A percentile compares a stretch with the other conserved stretches of the same genome.
phyloP scores from a whole-genome alignment of 2,888 invertebrate genomes.

The Acronicta psi region DNA sequence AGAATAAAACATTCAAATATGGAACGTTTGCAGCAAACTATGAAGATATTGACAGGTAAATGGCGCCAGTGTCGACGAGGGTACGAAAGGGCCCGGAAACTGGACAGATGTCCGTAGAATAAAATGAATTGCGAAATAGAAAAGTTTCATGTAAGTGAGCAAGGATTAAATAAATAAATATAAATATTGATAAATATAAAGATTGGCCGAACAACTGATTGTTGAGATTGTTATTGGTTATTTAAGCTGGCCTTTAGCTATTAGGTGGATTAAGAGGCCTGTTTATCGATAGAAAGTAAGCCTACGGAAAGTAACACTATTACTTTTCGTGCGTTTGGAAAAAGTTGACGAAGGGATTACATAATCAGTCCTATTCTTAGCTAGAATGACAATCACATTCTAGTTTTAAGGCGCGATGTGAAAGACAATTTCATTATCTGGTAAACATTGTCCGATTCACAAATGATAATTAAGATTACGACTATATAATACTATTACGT shows the following conservation, averaged over 20 bases:
- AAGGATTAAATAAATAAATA: no score
- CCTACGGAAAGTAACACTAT: not conserved
- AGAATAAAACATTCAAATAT: conserved; percentile 65
- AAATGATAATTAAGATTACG: no score
- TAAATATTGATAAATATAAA: no score
- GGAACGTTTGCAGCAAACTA: conserved; percentile 72
- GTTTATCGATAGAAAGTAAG: not conserved
- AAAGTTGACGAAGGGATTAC: not conserved
- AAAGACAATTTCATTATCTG: no score
- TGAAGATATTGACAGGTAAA: conserved; percentile 82
- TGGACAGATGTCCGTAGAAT: conserved; percentile 79
- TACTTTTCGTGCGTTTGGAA: not conserved
- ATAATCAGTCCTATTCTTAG: no score
- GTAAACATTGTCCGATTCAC: no score
- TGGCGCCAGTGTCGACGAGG: conserved; percentile 76
- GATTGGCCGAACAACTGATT: conserved; percentile 52
- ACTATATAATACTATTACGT: no score
- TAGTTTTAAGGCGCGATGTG: no score
- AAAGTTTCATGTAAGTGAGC: conserved; percentile 61
- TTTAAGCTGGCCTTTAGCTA: conserved; percentile 1
- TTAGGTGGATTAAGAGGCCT: not conserved
- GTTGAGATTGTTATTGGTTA: conserved; percentile 23
- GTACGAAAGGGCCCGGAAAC: conserved; percentile 78
- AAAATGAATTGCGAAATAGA: conserved; percentile 73
- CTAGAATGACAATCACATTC: no score